Conservation (phyloP, 2,113 vertebrate species). For the Euleptes europaea region DNA sequence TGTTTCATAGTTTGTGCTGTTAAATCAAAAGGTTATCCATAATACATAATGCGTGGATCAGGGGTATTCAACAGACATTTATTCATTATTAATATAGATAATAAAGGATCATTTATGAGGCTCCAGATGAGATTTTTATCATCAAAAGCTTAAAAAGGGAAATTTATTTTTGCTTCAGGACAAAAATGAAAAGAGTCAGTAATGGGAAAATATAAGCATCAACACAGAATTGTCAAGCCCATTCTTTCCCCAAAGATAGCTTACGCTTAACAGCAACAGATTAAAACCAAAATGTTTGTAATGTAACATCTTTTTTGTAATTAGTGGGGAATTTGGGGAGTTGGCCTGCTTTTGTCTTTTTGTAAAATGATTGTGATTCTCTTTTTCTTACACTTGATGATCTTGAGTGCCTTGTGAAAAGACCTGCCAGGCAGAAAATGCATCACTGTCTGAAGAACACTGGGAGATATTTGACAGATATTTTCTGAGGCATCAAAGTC, state of each 20-base stretch:
- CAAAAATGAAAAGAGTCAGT: constrained; percentile 70
- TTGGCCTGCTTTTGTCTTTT: constrained; percentile 57
- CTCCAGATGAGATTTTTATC: constrained; percentile 86
- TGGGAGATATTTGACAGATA: constrained; percentile 6
- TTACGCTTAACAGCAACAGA: constrained; percentile 62
- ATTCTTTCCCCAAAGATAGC: constrained; percentile 62
- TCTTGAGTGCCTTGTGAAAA: constrained; percentile 26
- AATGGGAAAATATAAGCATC: constrained; percentile 69
- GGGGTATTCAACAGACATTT: constrained; percentile 84
- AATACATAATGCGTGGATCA: constrained; percentile 81
- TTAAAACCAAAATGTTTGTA: constrained; percentile 69
- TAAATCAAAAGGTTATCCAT: constrained; percentile 87
- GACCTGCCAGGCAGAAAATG: neutral
- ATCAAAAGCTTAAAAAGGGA: constrained; percentile 84
- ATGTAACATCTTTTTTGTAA: constrained; percentile 53
- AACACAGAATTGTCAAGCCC: constrained; percentile 72
- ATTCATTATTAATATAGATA: constrained; percentile 89
- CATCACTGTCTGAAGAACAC: neutral
- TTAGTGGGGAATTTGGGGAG: constrained; percentile 34
- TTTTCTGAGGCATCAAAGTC: neutral
- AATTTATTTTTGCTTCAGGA: constrained; percentile 83
- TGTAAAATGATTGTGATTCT: constrained; percentile 10
- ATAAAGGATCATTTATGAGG: constrained; percentile 87
- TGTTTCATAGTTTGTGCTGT: constrained; percentile 82
- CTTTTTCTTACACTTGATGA: neutral